Percentiles rank a stretch among this genome's conserved stretches.
These are phyloP conservation scores for Diogma glabrata DNA, from an alignment of 2,888 invertebrate genomes.

Conservation along the genomic window DNA sequence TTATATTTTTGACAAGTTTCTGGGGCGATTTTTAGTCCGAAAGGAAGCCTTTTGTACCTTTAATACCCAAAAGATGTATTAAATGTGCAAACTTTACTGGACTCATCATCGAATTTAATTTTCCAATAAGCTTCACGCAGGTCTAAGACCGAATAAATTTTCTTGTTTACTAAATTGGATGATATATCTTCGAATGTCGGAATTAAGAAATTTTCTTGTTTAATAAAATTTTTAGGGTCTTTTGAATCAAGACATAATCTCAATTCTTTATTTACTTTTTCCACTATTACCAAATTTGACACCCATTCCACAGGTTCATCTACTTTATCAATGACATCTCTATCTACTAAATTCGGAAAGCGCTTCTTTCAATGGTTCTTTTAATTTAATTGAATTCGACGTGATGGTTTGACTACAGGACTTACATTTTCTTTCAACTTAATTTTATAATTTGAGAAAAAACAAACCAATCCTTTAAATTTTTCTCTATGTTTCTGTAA, in stretches of 20 bases:
- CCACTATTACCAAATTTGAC: conserved; percentile 19
- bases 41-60: conserved; percentile 18
- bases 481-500: conserved; percentile 3
- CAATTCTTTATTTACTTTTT: conserved; percentile 20
- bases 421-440: conserved; percentile 7
- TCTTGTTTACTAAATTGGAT: conserved; percentile 17
- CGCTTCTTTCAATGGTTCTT: background rate
- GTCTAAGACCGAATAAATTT: conserved; percentile 17
- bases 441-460: background rate
- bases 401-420: background rate
- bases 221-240: conserved; percentile 20
- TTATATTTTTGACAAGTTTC: conserved; percentile 21
- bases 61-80: conserved; percentile 18
- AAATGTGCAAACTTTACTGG: conserved; percentile 25
- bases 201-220: conserved; percentile 19
- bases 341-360: background rate
- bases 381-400: conserved; percentile 9
- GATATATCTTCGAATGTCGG: conserved; percentile 20
- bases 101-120: conserved; percentile 22
- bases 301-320: conserved; percentile 15
- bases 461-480: conserved; percentile 10
- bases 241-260: conserved; percentile 23
- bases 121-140: conserved; percentile 19
- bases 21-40: conserved; percentile 20
- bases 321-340: conserved; percentile 13